Base-by-base conservation (phyloP, 1,140 invertebrate species). In the Ctenoplectra terminalis region DNA sequence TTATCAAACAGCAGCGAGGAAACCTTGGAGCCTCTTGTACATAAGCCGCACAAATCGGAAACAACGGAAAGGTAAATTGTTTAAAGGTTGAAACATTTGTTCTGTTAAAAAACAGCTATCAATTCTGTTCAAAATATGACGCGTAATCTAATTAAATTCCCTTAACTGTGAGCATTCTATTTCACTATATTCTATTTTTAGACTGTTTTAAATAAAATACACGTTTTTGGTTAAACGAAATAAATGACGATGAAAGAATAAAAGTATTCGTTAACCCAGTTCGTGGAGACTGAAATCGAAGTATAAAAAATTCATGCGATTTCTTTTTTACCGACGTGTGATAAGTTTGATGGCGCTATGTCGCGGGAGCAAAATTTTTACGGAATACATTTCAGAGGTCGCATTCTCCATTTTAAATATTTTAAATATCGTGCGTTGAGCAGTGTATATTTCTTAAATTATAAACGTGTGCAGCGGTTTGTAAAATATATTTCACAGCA, bases 1-100 rank as follows among this genome's bases (percentile, higher is more conserved):
- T 86, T 94, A 72, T 93, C 93, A 13, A 93, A 93, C 82, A 93
- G 92, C 80, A 94, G 92, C 83, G 93, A 94, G 69, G 93, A 93
- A 82, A 85, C 91, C 29, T 85, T 94, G 40, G 92, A 93, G 82
- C 91, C 92, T n/a, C 90, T 93, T 81, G 87, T 93, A 60, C 90
- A 93, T 75, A 91, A 90, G 80, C 88, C 90, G 54, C 88, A 90
- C 70, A 91, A 90, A 83, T 81, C 87, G 31, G 89, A 91, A 69
- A 89, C 87, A 31, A 81, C 83, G 43, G 87, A 92, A 83, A 90
- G 91, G 93, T 93, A 73, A 87, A 71, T 82, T 13, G 54, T 0
- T n/a, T 64, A n/a, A 64, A 64, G 40, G 34, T 54, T 66, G 6
- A 17, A 29, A 63, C 11, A 37, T 37, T 20, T 31, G 29, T 61